A percentile compares a stretch with the other conserved stretches of the same genome.
phyloP scores from a whole-genome alignment of 2,797 vertebrate species.

The Pantherophis alleghaniensis region DNA sequence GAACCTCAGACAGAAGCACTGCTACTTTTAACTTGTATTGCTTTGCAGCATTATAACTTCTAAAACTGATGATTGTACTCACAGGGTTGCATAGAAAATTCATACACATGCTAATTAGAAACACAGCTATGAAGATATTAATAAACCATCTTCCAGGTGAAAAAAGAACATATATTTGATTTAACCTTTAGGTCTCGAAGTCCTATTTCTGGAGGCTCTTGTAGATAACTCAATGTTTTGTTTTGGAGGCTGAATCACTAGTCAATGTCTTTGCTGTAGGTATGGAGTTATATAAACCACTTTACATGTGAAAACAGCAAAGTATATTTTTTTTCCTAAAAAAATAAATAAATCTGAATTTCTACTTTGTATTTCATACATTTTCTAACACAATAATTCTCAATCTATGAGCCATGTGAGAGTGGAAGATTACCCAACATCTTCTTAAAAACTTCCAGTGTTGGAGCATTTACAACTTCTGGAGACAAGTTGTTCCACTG shows the following conservation, averaged over 20 bases:
- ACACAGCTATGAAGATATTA: background rate
- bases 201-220: background rate
- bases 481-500: too few species aligned
- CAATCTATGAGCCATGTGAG: background rate
- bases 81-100: background rate
- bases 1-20: background rate
- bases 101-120: background rate
- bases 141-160: background rate
- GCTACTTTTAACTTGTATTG: rapidly evolving
- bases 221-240: background rate
- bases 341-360: background rate
- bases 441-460: too few species aligned
- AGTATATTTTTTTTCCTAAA: too few species aligned
- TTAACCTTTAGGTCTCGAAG: background rate
- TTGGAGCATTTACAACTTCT: too few species aligned
- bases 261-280: background rate
- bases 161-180: background rate
- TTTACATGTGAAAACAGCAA: background rate
- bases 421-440: background rate
- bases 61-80: background rate
- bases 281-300: too few species aligned
- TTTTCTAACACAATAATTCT: background rate
- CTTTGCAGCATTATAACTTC: background rate
- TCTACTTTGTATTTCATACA: background rate
- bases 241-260: background rate